Evolutionary conservation across 2,113 vertebrate species (phyloP), one percentile per base, ranked within the genome.

Genomic region (Elephantulus edwardii): DNA sequence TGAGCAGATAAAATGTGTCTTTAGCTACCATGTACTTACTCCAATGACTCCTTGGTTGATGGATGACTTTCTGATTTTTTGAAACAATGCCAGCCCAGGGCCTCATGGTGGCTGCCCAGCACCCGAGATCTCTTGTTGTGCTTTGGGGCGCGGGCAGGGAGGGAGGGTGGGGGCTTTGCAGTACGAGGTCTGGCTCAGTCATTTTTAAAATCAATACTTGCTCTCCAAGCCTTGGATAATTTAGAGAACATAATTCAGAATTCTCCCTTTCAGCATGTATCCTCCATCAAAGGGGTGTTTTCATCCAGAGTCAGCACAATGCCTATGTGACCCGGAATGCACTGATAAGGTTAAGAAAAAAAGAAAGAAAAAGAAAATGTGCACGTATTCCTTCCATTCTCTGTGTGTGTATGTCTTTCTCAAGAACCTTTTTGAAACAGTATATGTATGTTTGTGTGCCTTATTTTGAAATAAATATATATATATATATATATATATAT

Each of bases 221-320:
- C 98, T 98, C 98, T 98, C 97, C 96, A 97, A 98, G 98, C 98
- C 97, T 93, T 96, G 97, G 97, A 98, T 98, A 98, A 99, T 99
- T 99, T 99, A 99, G 98, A 99, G 98, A 99, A 98, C 98, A 98
- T 98, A 99, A 99, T 98, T 99, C 98, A 98, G 98, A 99, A 98
- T 98, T 99, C 98, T 98, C 98, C 98, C 98, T 98, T 98, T 98
- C 98, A 98, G 98, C 98, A 96, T 98, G 97, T 97, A 98, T 97
- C 97, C 97, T 98, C 97, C 97, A 98, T 98, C 98, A 98, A 97
- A 97, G 95, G 95, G 96, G 97, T 97, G 98, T 96, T 98, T 98
- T 98, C 97, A 97, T 96, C 94, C 95, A 96, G 94, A 97, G 97
- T 98, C 97, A 98, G 97, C 97, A 98, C 97, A 97, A 97, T 97